phyloP scores from a whole-genome alignment of 2,888 invertebrate species.

The Rotaria sp. region DNA sequence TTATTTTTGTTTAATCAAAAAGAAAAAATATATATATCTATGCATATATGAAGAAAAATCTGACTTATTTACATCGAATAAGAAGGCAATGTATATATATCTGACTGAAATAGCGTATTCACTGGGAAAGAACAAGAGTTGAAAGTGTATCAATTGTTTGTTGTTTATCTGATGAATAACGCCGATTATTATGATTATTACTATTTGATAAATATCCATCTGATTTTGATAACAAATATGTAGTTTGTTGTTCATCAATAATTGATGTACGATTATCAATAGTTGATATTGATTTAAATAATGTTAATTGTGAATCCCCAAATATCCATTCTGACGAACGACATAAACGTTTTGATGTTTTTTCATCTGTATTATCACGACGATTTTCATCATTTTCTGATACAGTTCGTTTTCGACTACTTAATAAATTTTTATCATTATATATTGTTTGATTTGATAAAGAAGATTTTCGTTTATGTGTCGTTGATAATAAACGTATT shows the following conservation, averaged over 20 bases:
- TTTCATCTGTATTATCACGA: background rate
- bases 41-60: background rate
- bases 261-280: background rate
- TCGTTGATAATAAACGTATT: background rate
- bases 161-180: conserved; percentile 4
- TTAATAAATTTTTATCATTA: background rate
- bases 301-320: conserved; percentile 5
- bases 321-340: conserved; percentile 5
- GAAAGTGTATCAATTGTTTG: background rate
- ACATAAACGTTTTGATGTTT: conserved; percentile 22
- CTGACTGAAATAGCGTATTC: background rate
- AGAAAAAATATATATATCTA: background rate
- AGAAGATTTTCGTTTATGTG: background rate
- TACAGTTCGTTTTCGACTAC: background rate
- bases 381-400: conserved; percentile 7
- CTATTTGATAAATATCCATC: conserved; percentile 5
- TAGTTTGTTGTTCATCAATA: background rate
- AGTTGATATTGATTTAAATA: background rate
- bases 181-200: background rate
- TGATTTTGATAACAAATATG: background rate
- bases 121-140: conserved; percentile 19
- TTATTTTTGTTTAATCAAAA: background rate
- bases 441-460: background rate
- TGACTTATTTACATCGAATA: conserved; percentile 8
- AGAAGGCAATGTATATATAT: background rate